These are phyloP conservation scores for Pollachius pollachius DNA, from an alignment of 2,113 vertebrate genomes.

Conservation along the genomic window DNA sequence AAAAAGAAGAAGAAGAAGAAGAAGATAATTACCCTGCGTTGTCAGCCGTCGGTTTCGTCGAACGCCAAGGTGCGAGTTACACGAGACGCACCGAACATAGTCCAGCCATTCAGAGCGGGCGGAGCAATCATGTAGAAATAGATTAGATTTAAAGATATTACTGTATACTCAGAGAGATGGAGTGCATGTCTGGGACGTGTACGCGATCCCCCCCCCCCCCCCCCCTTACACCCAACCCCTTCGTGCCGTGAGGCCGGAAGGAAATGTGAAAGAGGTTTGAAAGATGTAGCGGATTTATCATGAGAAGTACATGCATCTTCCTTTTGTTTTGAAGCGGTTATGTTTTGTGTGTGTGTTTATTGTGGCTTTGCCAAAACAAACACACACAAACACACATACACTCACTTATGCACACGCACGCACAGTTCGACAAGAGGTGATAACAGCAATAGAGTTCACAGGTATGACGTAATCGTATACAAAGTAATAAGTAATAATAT, in stretches of 20 bases:
- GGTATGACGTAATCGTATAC: not conserved
- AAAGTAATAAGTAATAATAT: too few relatives aligned
- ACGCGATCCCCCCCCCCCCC: not conserved
- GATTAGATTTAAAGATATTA: slow-evolving; percentile 6
- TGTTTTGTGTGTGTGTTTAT: too few relatives aligned
- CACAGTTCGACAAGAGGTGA: not conserved
- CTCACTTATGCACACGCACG: not conserved
- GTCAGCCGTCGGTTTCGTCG: too few relatives aligned
- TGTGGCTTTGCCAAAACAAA: too few relatives aligned
- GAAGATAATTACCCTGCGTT: too few relatives aligned
- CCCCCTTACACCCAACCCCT: not conserved
- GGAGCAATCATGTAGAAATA: slow-evolving; percentile 48
- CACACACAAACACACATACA: too few relatives aligned
- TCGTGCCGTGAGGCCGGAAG: not conserved
- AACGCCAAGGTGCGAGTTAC: too few relatives aligned
- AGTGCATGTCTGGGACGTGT: slow-evolving; percentile 52
- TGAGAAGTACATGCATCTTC: not conserved
- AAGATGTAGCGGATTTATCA: slow-evolving; percentile 20
- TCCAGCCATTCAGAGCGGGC: slow-evolving; percentile 27
- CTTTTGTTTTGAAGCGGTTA: slow-evolving; percentile 7
- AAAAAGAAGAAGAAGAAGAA: too few relatives aligned
- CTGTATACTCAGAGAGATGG: not conserved
- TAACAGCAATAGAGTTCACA: not conserved
- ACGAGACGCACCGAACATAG: not conserved
- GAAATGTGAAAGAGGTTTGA: too few relatives aligned